Percentiles rank a stretch among this genome's conserved stretches.
Evolutionary conservation across 2,888 invertebrate species (phyloP).

Genomic region (Drosophila borealis): DNA sequence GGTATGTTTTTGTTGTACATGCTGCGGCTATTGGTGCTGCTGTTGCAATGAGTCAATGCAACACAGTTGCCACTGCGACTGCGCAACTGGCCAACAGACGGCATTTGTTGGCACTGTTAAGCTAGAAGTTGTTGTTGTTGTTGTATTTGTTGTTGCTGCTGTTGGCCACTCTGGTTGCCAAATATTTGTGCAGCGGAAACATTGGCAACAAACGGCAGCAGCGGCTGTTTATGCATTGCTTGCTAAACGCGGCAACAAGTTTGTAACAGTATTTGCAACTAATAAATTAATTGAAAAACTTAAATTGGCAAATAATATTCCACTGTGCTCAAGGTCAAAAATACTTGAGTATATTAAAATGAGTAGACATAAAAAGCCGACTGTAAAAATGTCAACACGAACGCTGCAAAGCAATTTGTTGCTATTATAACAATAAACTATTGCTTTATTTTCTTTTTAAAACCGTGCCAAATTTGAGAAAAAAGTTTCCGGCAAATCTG

Average conservation of each 20-base stretch:
- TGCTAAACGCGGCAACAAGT: slow-evolving; percentile 20
- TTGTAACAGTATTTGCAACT: slow-evolving; percentile 9
- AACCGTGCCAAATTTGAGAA: slow-evolving; percentile 24
- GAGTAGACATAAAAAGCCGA: background rate
- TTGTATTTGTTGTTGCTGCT: slow-evolving; percentile 4
- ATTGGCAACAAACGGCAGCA: slow-evolving; percentile 37
- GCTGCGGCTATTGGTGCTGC: slow-evolving; percentile 33
- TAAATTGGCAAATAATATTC: slow-evolving; percentile 20
- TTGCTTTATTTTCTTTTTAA: slow-evolving; percentile 5
- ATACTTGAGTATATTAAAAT: slow-evolving; percentile 3
- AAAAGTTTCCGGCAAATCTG: slow-evolving; percentile 17
- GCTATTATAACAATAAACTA: background rate
- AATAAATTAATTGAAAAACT: slow-evolving; percentile 7
- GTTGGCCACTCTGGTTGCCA: slow-evolving; percentile 56
- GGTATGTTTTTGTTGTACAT: slow-evolving; percentile 21
- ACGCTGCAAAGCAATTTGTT: background rate
- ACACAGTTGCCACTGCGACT: slow-evolving; percentile 44
- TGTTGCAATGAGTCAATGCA: slow-evolving; percentile 59
- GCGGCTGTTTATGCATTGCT: slow-evolving; percentile 10
- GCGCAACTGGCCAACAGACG: slow-evolving; percentile 54
- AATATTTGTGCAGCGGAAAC: slow-evolving; percentile 68
- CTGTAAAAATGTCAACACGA: background rate
- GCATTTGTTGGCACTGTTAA: slow-evolving; percentile 28
- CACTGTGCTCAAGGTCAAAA: slow-evolving; percentile 29
- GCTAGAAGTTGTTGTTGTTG: slow-evolving; percentile 11